Percentiles rank a stretch among this genome's conserved stretches.
phyloP scores from a whole-genome alignment of 2,797 vertebrate genomes.

The Gastrophryne carolinensis region DNA sequence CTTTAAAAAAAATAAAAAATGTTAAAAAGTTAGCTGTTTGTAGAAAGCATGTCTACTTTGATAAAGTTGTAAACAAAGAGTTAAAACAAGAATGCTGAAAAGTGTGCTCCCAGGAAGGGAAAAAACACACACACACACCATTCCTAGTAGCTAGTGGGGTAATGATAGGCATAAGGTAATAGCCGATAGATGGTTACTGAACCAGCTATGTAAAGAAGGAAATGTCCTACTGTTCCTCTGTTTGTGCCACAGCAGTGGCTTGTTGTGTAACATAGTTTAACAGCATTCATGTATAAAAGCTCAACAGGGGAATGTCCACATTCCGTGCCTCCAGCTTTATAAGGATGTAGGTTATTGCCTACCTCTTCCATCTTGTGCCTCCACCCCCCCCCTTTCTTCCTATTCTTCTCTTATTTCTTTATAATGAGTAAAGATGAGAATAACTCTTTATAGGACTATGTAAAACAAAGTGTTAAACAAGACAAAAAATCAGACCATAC shows the following conservation, averaged over 20 bases:
- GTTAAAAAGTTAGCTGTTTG: too few relatives aligned
- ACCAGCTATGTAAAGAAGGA: constrained; percentile 35
- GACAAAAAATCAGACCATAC: constrained; percentile 29
- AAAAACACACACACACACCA: too few relatives aligned
- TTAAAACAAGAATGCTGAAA: constrained; percentile 14
- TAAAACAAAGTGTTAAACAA: constrained; percentile 41
- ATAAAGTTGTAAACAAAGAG: constrained; percentile 21
- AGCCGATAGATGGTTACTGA: constrained; percentile 4
- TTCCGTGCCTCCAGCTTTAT: constrained; percentile 32
- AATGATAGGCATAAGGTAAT: constrained; percentile 43
- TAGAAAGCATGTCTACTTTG: too few relatives aligned
- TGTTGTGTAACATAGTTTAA: constrained; percentile 46
- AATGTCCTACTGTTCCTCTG: constrained; percentile 46
- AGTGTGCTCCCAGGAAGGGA: not conserved
- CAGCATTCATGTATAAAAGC: constrained; percentile 39
- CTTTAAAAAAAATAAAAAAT: too few relatives aligned
- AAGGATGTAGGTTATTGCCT: constrained; percentile 32
- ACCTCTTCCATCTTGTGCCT: constrained; percentile 14
- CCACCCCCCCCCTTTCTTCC: constrained; percentile 19
- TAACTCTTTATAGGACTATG: constrained; percentile 21
- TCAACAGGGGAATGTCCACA: constrained; percentile 49
- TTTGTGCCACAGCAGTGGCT: constrained; percentile 43
- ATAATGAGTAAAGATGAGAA: constrained; percentile 28
- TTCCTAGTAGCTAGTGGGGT: constrained; percentile 31
- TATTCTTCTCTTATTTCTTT: constrained; percentile 18